These are phyloP conservation scores for Drosophila equinoxialis DNA, from an alignment of 1,140 invertebrate species.

Conservation along the genomic window DNA sequence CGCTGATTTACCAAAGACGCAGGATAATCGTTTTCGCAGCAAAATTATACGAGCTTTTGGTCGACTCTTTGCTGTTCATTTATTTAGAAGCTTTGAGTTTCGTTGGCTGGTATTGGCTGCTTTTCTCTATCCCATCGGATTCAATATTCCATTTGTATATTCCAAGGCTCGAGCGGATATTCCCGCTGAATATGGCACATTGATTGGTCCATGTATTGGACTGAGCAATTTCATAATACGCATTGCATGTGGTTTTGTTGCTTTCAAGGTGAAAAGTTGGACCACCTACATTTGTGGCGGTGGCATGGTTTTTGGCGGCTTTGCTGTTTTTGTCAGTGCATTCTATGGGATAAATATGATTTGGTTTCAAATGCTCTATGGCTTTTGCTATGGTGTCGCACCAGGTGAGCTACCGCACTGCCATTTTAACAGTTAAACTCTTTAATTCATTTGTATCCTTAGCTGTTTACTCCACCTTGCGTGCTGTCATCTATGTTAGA, in stretches of 20 bases:
- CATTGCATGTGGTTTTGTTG: slow-evolving; percentile 59
- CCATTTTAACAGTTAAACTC: background rate
- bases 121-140: slow-evolving; percentile 71
- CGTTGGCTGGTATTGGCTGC: slow-evolving; percentile 57
- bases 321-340: slow-evolving; percentile 54
- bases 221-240: slow-evolving; percentile 52
- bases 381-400: slow-evolving; percentile 92
- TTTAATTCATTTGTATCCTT: background rate
- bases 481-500: slow-evolving; percentile 71
- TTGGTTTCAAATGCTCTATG: slow-evolving; percentile 89
- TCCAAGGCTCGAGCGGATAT: slow-evolving; percentile 52
- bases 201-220: slow-evolving; percentile 67
- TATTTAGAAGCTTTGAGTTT: slow-evolving; percentile 63
- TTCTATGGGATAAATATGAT: slow-evolving; percentile 61
- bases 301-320: slow-evolving; percentile 65
- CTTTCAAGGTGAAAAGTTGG: slow-evolving; percentile 52
- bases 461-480: slow-evolving; percentile 71
- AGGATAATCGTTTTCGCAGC: background rate
- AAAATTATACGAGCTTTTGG: slow-evolving; percentile 35
- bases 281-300: slow-evolving; percentile 61
- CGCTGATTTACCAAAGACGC: background rate
- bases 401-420: slow-evolving; percentile 83
- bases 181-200: slow-evolving; percentile 26
- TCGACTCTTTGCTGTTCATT: slow-evolving; percentile 61
- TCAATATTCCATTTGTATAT: slow-evolving; percentile 76